Conservation (phyloP, 2,797 vertebrate species). For the Capromys pilorides region DNA sequence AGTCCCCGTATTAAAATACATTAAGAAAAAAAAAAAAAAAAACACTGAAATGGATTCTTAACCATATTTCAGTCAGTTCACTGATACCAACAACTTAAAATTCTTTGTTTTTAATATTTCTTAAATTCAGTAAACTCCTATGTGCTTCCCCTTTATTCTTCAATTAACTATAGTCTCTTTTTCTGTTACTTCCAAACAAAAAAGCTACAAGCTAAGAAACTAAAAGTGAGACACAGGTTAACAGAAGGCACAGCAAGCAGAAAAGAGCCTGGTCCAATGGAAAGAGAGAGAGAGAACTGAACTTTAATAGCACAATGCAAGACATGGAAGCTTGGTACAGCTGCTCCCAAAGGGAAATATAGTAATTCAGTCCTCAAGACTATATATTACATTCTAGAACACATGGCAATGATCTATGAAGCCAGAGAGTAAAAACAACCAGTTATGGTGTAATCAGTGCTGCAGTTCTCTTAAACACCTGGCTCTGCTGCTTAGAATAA, state of each 20-base stretch:
- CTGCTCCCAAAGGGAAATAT: not conserved
- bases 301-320: not conserved
- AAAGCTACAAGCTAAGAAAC: not conserved
- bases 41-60: not conserved
- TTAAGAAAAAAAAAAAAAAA: no score
- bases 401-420: slow-evolving; percentile 8
- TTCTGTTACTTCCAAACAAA: slow-evolving; percentile 27
- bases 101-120: not conserved
- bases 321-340: not conserved
- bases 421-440: slow-evolving; percentile 19
- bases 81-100: not conserved
- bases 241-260: not conserved
- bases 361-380: not conserved
- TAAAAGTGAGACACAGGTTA: not conserved
- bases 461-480: slow-evolving; percentile 24
- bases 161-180: slow-evolving; percentile 28
- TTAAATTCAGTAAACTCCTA: not conserved
- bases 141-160: not conserved
- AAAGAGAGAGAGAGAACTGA: not conserved
- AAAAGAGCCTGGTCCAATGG: not conserved
- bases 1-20: no score
- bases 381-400: not conserved
- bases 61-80: slow-evolving; percentile 12
- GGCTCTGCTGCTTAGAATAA: slow-evolving; percentile 6
- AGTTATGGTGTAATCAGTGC: not conserved